These are phyloP conservation scores for Helicoverpa armigera DNA, from an alignment of 1,140 invertebrate species.

Conservation along the genomic window DNA sequence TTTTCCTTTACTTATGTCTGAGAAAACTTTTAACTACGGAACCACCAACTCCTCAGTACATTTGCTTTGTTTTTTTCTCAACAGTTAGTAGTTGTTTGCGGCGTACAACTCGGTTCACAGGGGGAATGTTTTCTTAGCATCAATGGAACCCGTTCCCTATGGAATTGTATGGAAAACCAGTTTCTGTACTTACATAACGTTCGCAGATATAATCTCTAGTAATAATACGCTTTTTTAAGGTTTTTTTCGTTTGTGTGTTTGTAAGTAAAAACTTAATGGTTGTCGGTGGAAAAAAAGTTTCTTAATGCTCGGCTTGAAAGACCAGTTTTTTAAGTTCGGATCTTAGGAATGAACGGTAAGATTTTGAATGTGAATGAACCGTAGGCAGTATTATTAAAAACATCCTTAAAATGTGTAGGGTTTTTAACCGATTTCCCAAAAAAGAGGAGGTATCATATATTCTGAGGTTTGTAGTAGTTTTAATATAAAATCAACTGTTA, in stretches of 20 bases:
- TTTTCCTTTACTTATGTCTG: background rate
- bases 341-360: no score
- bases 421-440: no score
- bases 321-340: no score
- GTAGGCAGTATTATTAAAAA: no score
- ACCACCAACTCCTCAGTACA: background rate
- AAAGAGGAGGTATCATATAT: no score
- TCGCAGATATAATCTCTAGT: conserved; percentile 35
- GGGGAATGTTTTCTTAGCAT: conserved; percentile 36
- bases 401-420: no score
- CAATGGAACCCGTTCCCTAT: conserved; percentile 41
- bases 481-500: no score
- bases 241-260: background rate
- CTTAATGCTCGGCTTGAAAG: background rate
- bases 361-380: no score
- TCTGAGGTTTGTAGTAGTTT: no score
- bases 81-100: conserved; percentile 21
- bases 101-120: conserved; percentile 22
- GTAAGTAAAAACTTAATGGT: background rate
- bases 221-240: background rate
- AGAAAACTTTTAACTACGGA: background rate
- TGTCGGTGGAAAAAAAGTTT: background rate
- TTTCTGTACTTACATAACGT: conserved; percentile 43
- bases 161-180: conserved; percentile 25
- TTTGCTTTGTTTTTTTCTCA: conserved; percentile 22